phyloP scores from a whole-genome alignment of 2,888 invertebrate species.

The Lasius fuliginosus region DNA sequence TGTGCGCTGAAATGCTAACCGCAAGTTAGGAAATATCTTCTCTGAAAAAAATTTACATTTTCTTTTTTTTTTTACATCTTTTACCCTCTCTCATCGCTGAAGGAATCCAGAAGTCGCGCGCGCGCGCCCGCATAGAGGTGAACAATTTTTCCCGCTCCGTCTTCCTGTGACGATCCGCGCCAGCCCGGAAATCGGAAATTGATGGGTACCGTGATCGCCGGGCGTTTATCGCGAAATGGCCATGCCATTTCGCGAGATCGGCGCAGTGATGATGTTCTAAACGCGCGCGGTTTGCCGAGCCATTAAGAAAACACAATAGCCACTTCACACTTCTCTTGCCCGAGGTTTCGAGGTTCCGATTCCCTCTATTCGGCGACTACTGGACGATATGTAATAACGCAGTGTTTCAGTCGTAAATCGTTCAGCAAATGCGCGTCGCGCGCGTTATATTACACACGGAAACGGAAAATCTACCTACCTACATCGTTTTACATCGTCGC shows the following conservation, averaged over 20 bases:
- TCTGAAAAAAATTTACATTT: constrained; percentile 22
- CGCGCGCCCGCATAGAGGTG: constrained; percentile 39
- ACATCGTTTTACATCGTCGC: neutral
- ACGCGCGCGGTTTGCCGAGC: constrained; percentile 69
- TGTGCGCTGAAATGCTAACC: constrained; percentile 16
- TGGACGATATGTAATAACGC: constrained; percentile 64
- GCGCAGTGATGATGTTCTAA: constrained; percentile 47
- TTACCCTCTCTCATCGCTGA: constrained; percentile 1
- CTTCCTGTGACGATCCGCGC: constrained; percentile 27
- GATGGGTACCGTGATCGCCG: constrained; percentile 56
- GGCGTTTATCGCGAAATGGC: constrained; percentile 67
- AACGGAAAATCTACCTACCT: constrained; percentile 52
- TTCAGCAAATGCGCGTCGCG: constrained; percentile 69
- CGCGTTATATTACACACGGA: constrained; percentile 49
- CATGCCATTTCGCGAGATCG: constrained; percentile 69
- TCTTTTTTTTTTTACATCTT: neutral
- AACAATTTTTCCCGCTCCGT: constrained; percentile 36
- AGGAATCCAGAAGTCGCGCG: constrained; percentile 31
- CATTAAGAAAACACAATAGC: constrained; percentile 80
- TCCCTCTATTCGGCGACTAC: constrained; percentile 37
- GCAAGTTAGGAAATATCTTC: neutral
- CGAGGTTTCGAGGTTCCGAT: neutral
- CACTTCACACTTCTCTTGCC: constrained; percentile 56
- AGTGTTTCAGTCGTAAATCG: constrained; percentile 75
- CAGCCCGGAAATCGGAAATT: constrained; percentile 59